Conservation (phyloP, 2,797 vertebrate genomes). For the Vultur gryphus region DNA sequence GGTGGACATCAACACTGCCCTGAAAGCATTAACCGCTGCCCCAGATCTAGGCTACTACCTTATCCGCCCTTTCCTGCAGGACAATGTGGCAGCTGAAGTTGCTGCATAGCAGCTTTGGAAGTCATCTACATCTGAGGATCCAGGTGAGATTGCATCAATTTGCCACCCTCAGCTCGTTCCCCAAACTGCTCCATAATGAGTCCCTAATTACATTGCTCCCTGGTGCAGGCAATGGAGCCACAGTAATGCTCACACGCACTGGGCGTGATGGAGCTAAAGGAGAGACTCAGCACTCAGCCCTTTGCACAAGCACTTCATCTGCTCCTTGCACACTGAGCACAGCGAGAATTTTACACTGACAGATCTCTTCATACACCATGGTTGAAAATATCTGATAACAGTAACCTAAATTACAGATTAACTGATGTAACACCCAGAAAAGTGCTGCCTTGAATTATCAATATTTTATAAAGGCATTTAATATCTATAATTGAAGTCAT, state of each 20-base stretch:
- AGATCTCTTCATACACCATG: neutral
- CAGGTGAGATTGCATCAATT: neutral
- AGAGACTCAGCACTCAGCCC: neutral
- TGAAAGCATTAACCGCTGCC: too few species aligned
- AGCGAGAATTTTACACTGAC: neutral
- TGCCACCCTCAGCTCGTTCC: neutral
- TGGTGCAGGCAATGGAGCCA: neutral
- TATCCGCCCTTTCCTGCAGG: neutral
- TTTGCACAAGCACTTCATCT: neutral
- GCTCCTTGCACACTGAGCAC: neutral
- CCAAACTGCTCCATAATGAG: accelerated
- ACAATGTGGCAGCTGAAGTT: neutral
- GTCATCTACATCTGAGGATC: neutral
- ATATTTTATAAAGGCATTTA: neutral
- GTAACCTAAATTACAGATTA: neutral
- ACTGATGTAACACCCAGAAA: neutral
- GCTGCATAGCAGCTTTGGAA: neutral
- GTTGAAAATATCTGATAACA: neutral
- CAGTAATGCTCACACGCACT: accelerated
- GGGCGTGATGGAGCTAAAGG: accelerated
- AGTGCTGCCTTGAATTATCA: neutral
- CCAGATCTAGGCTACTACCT: neutral
- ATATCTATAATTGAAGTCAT: neutral
- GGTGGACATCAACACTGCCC: neutral
- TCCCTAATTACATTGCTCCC: neutral